Evolutionary conservation across 2,797 vertebrate species (phyloP), one percentile per base, ranked within the genome.

Genomic region (Bufotes viridis): DNA sequence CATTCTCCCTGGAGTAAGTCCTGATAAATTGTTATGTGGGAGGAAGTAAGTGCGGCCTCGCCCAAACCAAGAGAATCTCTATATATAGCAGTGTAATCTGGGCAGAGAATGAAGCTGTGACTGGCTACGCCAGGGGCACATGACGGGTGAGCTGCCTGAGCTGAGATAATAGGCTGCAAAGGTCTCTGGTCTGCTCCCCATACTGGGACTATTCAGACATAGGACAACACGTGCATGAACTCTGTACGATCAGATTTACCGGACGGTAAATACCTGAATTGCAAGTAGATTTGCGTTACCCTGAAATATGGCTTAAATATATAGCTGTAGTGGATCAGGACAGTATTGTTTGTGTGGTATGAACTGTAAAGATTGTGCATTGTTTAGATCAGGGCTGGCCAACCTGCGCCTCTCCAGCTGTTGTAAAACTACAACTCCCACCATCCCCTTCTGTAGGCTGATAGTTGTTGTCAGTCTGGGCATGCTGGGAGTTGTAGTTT

Each of bases 31-130:
- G 20, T 51, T 49, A 17, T 51, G 72, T 42, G 8, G 34, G 53
- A 74, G 82, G 26, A 74, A 29, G 42, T 34, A 55, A 42, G 55
- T n/a, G 26, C 69, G 12, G 34, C 70, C 57, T 75, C 57, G 75
- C 69, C 42, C 26, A 67, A 22, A 55, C 61, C 26, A 17, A 86
- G 20, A 7, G 17, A 63, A 42, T 86, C 60, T 69, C 82, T 88
- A 85, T 88, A 85, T 85, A 81, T 85, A 81, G 87, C 51, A 81
- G 75, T 89, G 49, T 82, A 78, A 89, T 86, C 60, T 82, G 70
- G 88, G 63, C 70, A 72, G 67, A 42, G 88, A 78, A 15, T 53
- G n/a, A 42, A 60, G 24, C 20, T 18, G 67, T 89, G 88, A 86
- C 84, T 18, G 65, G 58, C 18, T 17, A 60, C 2, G 58, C 18